These are phyloP conservation scores for Ailuropoda melanoleuca DNA, from an alignment of 2,113 vertebrate genomes.

Conservation along the genomic window DNA sequence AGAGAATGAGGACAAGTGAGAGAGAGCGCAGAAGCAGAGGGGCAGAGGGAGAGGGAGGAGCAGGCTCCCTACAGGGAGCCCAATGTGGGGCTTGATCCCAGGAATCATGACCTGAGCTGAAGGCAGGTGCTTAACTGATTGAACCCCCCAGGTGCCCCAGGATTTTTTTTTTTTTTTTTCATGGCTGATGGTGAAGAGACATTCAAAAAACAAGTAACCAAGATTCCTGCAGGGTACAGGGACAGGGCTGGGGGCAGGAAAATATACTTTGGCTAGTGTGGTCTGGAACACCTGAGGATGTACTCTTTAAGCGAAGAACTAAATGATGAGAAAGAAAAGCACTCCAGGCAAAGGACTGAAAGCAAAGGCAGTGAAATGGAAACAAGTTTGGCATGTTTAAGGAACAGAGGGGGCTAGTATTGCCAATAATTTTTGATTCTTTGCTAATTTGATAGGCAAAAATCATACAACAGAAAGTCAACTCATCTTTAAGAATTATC, in stretches of 20 bases:
- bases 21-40: background rate
- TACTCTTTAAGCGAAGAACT: background rate
- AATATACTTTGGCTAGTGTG: background rate
- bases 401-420: background rate
- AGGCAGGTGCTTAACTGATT: background rate
- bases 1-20: background rate
- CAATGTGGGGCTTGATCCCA: background rate
- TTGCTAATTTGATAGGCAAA: background rate
- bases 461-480: background rate
- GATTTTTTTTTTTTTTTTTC: background rate
- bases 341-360: background rate
- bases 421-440: background rate
- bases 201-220: background rate
- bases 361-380: background rate
- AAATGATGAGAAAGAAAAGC: conserved; percentile 3
- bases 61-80: background rate
- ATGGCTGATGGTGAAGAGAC: background rate
- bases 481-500: background rate
- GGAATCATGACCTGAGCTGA: background rate
- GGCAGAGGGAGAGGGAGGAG: background rate
- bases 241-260: no score
- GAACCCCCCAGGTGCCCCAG: background rate
- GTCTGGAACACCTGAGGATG: background rate
- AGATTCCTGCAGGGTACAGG: background rate
- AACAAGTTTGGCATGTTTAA: background rate